These are phyloP conservation scores for Centropristis striata DNA, from an alignment of 2,113 vertebrate species.

Conservation along the genomic window DNA sequence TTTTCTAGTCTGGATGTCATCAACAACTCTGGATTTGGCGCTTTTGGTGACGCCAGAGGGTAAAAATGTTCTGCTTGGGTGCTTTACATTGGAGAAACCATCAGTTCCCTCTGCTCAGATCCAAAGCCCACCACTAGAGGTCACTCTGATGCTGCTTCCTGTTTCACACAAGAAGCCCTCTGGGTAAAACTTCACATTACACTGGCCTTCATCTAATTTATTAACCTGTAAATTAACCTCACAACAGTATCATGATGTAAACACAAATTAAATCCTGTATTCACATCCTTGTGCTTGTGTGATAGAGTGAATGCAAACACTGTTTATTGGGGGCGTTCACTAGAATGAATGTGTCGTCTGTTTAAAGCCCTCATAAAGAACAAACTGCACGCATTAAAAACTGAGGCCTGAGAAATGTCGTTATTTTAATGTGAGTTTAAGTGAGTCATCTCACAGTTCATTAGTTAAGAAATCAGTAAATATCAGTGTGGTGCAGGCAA, in stretches of 20 bases:
- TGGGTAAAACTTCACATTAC: not conserved
- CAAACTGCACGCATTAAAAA: slow-evolving; percentile 21
- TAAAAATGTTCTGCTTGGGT: not conserved
- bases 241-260: slow-evolving; percentile 4
- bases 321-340: not conserved
- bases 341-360: slow-evolving; percentile 24
- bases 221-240: slow-evolving; percentile 33
- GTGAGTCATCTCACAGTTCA: too few relatives aligned
- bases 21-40: not conserved
- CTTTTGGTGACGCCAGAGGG: too few relatives aligned
- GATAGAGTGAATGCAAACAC: not conserved
- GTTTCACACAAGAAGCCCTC: not conserved
- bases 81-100: too few relatives aligned
- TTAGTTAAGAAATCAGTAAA: too few relatives aligned
- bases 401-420: too few relatives aligned
- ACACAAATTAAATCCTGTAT: slow-evolving; percentile 2
- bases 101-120: not conserved
- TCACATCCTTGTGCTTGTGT: not conserved
- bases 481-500: too few relatives aligned
- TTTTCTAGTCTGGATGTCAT: too few relatives aligned
- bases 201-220: slow-evolving; percentile 2
- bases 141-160: slow-evolving; percentile 51
- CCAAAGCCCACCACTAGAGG: slow-evolving; percentile 56
- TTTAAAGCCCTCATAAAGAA: slow-evolving; percentile 32
- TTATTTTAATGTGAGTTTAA: too few relatives aligned